Base-by-base conservation (phyloP, 2,888 invertebrate genomes). In the Apamea sordens region DNA sequence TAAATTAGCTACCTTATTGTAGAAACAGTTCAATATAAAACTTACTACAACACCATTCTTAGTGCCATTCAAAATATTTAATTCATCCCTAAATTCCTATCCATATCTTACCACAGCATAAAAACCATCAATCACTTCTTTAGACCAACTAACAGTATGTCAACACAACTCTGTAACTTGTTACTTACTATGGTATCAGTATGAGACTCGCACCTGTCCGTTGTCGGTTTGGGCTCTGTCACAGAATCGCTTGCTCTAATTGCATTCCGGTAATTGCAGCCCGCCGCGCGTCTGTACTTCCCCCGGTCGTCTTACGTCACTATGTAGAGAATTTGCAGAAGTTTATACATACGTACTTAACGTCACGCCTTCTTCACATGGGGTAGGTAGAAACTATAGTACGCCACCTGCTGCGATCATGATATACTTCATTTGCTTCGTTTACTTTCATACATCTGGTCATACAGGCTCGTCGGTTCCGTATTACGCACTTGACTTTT, bases 251-350 rank as follows among this genome's bases (percentile, higher is more conserved):
- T 76, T 73, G 73, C 76, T 47, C 76, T 76, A 73, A 76, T 88
- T 88, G 87, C 87, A 87, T 88, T 88, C 77, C 82, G 65, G 88
- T 88, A 88, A 88, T 88, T 87, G 86, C 84, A 56, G 70, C 67
- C 68, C 70, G 65, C 72, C 76, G 24, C 69, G 36, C n/a, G 53
- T 44, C 83, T 63, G 32, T 41, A 15, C 68, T 67, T 10, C 36
- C 36, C 28, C 13, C 65, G 41, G 21, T 8, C 61, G 47, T 32
- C 50, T 73, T 36, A 50, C 28, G 47, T 21, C 75, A 79, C 36
- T n/a, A 18, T 0, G 6, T 1, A 63, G 69, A 56, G 2, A 21
- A 41, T 50, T 13, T 24, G 7, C 64, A 84, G 81, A 77, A 81
- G 84, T 50, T 53, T 64, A 64, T 36, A 32, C 4, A 36, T 36